Conservation (phyloP, 2,797 vertebrate genomes). For the Rhinogobio ventralis region DNA sequence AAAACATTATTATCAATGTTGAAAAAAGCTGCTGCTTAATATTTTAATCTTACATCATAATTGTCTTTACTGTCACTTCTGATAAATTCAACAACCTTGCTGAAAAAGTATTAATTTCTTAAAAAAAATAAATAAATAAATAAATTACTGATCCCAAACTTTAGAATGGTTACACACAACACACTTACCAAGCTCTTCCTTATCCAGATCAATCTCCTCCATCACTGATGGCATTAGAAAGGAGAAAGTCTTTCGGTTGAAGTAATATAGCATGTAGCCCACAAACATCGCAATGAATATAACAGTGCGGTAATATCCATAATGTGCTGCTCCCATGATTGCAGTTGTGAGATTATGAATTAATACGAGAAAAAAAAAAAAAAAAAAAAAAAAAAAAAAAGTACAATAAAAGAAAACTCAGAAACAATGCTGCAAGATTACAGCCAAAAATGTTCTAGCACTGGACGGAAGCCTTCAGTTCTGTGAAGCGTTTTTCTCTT, state of each 20-base stretch:
- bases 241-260: slow-evolving; percentile 97
- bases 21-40: background rate
- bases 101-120: background rate
- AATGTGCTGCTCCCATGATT: slow-evolving; percentile 82
- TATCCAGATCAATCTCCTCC: slow-evolving; percentile 91
- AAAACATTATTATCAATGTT: background rate
- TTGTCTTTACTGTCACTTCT: background rate
- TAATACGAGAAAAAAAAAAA: background rate
- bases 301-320: slow-evolving; percentile 83
- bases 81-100: background rate
- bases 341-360: background rate
- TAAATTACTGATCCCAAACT: background rate
- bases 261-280: slow-evolving; percentile 96
- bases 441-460: background rate
- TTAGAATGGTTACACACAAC: background rate
- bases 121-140: background rate
- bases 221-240: slow-evolving; percentile 96
- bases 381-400: background rate
- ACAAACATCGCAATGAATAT: slow-evolving; percentile 93
- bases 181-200: slow-evolving; percentile 92
- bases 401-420: background rate
- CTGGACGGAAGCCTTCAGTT: background rate
- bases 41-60: background rate
- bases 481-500: background rate
- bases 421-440: background rate